A percentile compares a stretch with the other conserved stretches of the same genome.
phyloP scores from a whole-genome alignment of 2,797 vertebrate species.

The Myotis findleyi region DNA sequence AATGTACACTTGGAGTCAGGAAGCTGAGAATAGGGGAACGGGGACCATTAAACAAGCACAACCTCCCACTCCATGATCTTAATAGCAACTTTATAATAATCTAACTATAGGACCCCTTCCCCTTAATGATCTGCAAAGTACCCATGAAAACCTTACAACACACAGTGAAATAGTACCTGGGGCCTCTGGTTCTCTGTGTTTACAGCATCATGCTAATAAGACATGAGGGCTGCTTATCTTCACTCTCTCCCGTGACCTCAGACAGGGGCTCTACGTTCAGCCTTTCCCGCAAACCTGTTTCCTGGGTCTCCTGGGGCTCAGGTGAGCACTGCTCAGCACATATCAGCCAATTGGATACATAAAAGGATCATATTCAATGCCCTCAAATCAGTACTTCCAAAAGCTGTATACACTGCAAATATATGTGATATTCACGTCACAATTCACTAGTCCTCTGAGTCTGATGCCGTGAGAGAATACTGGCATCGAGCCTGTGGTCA shows the following conservation, averaged over 20 bases:
- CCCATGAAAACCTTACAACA: conserved; percentile 67
- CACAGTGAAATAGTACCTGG: conserved; percentile 66
- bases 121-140: conserved; percentile 65
- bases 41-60: conserved; percentile 42
- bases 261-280: not conserved
- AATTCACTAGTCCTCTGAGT: conserved; percentile 23
- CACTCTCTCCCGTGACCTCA: not conserved
- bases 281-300: not conserved
- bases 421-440: conserved; percentile 52
- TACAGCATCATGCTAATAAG: conserved; percentile 8
- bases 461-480: not conserved
- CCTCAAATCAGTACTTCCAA: conserved; percentile 18
- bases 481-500: not conserved
- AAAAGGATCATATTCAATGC: not conserved
- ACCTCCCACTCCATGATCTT: conserved; percentile 9
- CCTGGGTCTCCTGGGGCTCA: not conserved
- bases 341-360: not conserved
- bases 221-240: not conserved
- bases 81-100: conserved; percentile 52
- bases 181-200: not conserved
- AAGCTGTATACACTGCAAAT: conserved; percentile 63
- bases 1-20: not conserved
- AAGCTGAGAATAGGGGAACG: not conserved
- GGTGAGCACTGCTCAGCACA: not conserved
- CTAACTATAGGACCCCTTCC: conserved; percentile 12